Percentiles rank a stretch among this genome's conserved stretches.
These are phyloP conservation scores for Marronus borbonicus DNA, from an alignment of 2,888 invertebrate genomes.

Conservation along the genomic window DNA sequence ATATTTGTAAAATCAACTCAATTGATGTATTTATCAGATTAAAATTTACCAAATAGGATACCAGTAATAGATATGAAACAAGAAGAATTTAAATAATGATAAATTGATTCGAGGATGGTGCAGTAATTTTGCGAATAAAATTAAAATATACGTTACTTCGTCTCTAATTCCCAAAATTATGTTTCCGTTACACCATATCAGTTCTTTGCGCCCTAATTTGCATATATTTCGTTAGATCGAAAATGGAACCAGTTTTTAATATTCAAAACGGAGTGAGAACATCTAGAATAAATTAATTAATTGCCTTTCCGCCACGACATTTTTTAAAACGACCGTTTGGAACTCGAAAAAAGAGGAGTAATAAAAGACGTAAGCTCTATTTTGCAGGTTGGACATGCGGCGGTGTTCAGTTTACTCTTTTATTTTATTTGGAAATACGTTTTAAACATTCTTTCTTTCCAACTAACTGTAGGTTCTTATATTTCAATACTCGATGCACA, in stretches of 20 bases:
- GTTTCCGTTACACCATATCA: not conserved
- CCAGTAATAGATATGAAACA: too few relatives aligned
- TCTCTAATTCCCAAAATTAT: slow-evolving; percentile 1
- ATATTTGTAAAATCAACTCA: too few relatives aligned
- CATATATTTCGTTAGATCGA: too few relatives aligned
- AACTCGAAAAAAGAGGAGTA: not conserved
- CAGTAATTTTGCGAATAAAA: too few relatives aligned
- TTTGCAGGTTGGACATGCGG: slow-evolving; percentile 8
- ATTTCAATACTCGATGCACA: slow-evolving; percentile 57
- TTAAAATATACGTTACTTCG: not conserved
- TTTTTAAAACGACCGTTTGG: not conserved
- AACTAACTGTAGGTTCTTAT: slow-evolving; percentile 56
- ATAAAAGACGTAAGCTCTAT: slow-evolving; percentile 13
- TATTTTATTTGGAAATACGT: slow-evolving; percentile 40
- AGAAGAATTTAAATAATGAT: too few relatives aligned
- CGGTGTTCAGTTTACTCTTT: slow-evolving; percentile 1
- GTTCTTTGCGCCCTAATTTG: too few relatives aligned
- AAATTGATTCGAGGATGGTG: too few relatives aligned
- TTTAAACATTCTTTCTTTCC: slow-evolving; percentile 42
- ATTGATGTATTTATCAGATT: too few relatives aligned
- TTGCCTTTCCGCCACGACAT: slow-evolving; percentile 2
- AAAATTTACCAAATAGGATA: too few relatives aligned
- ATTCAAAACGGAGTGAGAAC: not conserved
- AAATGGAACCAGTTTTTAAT: too few relatives aligned
- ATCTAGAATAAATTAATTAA: slow-evolving; percentile 24